Base-by-base conservation (phyloP, 2,888 invertebrate genomes). In the Sussaba pulchella region DNA sequence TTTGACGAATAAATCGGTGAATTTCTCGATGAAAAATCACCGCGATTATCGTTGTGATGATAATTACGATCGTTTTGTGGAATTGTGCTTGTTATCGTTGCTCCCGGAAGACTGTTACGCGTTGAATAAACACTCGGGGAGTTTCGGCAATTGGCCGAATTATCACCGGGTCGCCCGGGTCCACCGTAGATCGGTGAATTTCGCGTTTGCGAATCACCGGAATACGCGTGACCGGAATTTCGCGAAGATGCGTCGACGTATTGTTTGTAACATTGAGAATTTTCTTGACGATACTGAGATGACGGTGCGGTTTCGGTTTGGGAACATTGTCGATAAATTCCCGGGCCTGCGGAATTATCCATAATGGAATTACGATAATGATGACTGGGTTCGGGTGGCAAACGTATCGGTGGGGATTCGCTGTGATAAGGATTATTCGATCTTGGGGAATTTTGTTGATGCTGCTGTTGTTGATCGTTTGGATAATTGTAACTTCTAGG, bases 381-480 rank as follows among this genome's bases (percentile, higher is more conserved):
- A 47, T 88, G 89, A 67, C 59, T 81, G 17, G 88, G 59, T 17
- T 91, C 91, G 19, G 88, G 83, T 14, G 87, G 87, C 36, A 89
- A 84, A 14, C 89, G 89, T 69, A 87, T 85, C 0, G 90, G 86
- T 17, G 89, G 87, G 14, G 89, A 87, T 73, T 92, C 92, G 50
- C 85, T 87, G 69, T 89, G 90, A 50, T 90, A 88, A 12, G 88
- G 87, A 59, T 87, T 78, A 54, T 83, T 88, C 45, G 89, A 76
- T 81, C 90, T 88, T 31, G 90, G 87, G 21, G 88, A 87, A 66
- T 89, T 87, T 82, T 88, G 87, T 31, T 81, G 83, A 9, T 75
- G 82, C 43, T 83, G 82, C 41, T 72, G 83, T 19, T 86, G 87
- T 36, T 89, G 88, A 9, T 90, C 89, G 14, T 86, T 81, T 5